Base-by-base conservation (phyloP, 2,888 invertebrate species). In the Trachelus tabidus region DNA sequence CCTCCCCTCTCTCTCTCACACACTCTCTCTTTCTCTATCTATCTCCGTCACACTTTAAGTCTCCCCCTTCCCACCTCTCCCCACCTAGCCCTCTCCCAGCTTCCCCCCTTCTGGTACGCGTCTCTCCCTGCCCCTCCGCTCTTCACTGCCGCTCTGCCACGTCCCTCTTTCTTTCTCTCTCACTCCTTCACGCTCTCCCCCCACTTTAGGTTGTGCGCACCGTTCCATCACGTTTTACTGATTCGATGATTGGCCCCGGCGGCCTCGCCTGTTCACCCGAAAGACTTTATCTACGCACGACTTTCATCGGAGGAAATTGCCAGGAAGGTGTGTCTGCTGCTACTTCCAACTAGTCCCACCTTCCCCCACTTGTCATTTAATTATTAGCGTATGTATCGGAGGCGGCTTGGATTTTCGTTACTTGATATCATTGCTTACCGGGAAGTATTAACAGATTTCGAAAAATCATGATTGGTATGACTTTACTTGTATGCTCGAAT, bases 151-250 rank as follows among this genome's bases (percentile, higher is more conserved):
- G 74, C 12, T 11, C 34, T 12, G 34, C 77, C 77, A 75, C 76
- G 33, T 73, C 79, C 79, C 79, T 76, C n/a, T 76, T 77, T 68
- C 68, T 34, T 15, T 76, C 79, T 73, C 79, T 76, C 68, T 35
- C 56, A 12, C 37, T 37, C 37, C 12, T 37, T 37, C 37, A 12
- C 4, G 56, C 74, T 23, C 68, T 35, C 69, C 40, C 23, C 40
- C 56, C 56, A 56, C 56, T 56, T 56, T 56, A 56, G 56, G 23
- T 23, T 56, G 56, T 56, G 56, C 56, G 69, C 75, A 37, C 82
- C 83, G 83, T 81, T 85, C 79, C 82, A 83, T 86, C 83, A 81
- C 81, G 82, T 84, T 84, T 86, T 81, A 85, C 85, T 83, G 85
- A 87, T 85, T 84, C 85, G 83, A 85, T 85, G 86, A 87, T 86